These are phyloP conservation scores for Drosophila subquinaria DNA, from an alignment of 2,888 invertebrate genomes.

Conservation along the genomic window DNA sequence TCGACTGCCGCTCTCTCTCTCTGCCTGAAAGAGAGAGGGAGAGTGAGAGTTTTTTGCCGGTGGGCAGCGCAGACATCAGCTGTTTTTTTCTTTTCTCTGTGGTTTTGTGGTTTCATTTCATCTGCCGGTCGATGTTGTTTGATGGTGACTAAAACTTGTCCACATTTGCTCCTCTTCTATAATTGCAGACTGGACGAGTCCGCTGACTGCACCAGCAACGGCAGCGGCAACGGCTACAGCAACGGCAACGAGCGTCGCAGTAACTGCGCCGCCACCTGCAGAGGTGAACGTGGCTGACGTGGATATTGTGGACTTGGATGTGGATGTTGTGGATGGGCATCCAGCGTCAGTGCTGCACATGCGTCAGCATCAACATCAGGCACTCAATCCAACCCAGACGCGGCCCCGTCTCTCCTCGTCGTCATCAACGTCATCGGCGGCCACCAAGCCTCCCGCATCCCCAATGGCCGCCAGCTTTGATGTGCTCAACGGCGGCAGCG, in stretches of 20 bases:
- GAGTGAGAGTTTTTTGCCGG: constrained; percentile 53
- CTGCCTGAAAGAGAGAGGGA: constrained; percentile 12
- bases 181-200: constrained; percentile 84
- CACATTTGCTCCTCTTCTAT: constrained; percentile 23
- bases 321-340: constrained; percentile 82
- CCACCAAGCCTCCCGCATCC: constrained; percentile 39
- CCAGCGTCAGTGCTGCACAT: constrained; percentile 78
- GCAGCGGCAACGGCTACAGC: constrained; percentile 44
- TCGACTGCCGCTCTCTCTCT: neutral
- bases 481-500: constrained; percentile 52
- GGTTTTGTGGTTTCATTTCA: constrained; percentile 34
- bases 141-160: constrained; percentile 33
- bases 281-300: constrained; percentile 42
- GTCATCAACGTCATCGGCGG: constrained; percentile 37
- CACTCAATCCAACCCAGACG: constrained; percentile 50
- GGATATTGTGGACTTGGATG: constrained; percentile 33
- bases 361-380: constrained; percentile 82
- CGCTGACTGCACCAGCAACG: constrained; percentile 83
- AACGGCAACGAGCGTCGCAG: constrained; percentile 45
- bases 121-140: constrained; percentile 42
- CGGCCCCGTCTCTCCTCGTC: constrained; percentile 63
- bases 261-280: constrained; percentile 27
- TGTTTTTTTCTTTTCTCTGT: constrained; percentile 62
- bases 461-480: constrained; percentile 58
- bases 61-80: constrained; percentile 66